phyloP scores from a whole-genome alignment of 2,113 vertebrate genomes.

The Labrus mixtus region DNA sequence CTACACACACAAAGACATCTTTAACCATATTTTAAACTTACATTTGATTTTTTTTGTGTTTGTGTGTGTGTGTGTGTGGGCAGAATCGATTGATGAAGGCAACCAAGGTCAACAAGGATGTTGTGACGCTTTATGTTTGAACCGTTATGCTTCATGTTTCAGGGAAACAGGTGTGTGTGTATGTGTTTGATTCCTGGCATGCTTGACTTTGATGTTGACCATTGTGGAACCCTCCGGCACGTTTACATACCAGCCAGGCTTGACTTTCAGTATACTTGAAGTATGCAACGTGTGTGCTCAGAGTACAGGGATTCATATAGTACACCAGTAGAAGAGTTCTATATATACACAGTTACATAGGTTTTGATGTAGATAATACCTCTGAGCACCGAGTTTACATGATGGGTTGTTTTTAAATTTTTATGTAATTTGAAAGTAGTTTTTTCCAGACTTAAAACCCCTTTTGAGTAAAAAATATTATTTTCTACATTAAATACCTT shows the following conservation, averaged over 20 bases:
- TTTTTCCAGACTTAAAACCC: too few species aligned
- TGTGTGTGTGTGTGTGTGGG: not conserved
- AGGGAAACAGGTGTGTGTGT: not conserved
- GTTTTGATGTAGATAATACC: not conserved
- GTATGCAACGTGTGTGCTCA: constrained; percentile 5
- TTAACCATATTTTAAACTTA: not conserved
- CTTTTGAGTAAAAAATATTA: too few species aligned
- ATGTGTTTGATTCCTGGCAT: not conserved
- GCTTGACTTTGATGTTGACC: not conserved
- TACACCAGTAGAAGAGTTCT: too few species aligned
- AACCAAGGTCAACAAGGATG: not conserved
- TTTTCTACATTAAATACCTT: too few species aligned
- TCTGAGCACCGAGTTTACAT: too few species aligned
- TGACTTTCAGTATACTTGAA: not conserved
- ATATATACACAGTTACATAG: not conserved
- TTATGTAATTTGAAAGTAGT: too few species aligned
- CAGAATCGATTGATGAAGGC: not conserved
- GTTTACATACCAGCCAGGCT: constrained; percentile 1
- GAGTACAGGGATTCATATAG: not conserved
- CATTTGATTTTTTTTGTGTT: accelerated
- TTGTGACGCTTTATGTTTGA: not conserved
- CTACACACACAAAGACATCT: constrained; percentile 54
- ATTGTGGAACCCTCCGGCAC: not conserved
- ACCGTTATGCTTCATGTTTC: not conserved
- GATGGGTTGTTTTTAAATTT: too few species aligned